Conservation (phyloP, 2,113 vertebrate genomes). For the Lasiurus cinereus region DNA sequence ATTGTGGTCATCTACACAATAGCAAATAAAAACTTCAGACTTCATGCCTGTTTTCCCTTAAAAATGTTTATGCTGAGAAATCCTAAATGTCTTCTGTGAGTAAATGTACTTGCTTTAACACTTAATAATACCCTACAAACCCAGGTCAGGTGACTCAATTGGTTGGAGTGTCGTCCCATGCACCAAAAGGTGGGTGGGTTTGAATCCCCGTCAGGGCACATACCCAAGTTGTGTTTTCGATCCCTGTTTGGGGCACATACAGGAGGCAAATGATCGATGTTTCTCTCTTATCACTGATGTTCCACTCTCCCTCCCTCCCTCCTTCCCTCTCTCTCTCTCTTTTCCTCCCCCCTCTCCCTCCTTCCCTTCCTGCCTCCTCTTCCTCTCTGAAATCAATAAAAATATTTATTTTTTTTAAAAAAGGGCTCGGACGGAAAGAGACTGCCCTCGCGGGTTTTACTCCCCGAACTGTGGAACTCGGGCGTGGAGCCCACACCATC, state of each 20-base stretch:
- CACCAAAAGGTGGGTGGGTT: background rate
- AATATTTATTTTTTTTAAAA: background rate
- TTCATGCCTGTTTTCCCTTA: conserved; percentile 2
- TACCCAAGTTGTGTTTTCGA: background rate
- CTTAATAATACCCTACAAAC: background rate
- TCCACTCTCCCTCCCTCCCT: background rate
- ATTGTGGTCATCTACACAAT: background rate
- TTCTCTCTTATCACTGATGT: background rate
- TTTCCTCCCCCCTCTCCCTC: too few relatives aligned
- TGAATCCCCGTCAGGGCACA: background rate
- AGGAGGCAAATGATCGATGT: background rate
- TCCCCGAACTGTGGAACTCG: too few relatives aligned
- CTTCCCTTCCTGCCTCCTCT: too few relatives aligned
- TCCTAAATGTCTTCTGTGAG: background rate
- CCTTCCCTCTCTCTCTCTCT: background rate
- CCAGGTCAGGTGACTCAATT: background rate
- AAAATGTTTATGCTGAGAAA: conserved; percentile 9
- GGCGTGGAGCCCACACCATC: too few relatives aligned
- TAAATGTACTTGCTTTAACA: background rate
- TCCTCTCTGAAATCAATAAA: too few relatives aligned
- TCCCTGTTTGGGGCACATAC: background rate
- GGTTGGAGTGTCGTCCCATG: background rate
- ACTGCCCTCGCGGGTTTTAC: too few relatives aligned
- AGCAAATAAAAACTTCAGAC: background rate
- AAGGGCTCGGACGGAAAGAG: background rate